Conservation (phyloP, 2,113 vertebrate genomes). For the Penelope pileata region DNA sequence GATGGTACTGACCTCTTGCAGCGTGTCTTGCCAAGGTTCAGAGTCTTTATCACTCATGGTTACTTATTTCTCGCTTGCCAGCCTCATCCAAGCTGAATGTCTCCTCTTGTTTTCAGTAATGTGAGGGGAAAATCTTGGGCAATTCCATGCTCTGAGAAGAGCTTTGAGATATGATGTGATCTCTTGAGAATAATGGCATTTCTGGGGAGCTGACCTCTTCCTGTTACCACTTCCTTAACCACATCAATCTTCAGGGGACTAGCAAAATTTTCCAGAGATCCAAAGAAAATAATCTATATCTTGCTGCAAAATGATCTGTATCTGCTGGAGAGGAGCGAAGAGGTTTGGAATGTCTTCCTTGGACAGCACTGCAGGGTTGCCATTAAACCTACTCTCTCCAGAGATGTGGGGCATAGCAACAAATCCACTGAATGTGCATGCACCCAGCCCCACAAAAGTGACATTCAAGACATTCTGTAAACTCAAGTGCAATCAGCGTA, state of each 20-base stretch:
- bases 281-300: neutral
- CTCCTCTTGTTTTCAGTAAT: neutral
- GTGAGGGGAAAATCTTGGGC: neutral
- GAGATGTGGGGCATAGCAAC: neutral
- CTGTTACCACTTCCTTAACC: accelerated
- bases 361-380: neutral
- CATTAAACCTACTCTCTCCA: accelerated
- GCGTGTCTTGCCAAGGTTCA: neutral
- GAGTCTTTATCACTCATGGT: neutral
- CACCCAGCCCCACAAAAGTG: neutral
- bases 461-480: neutral
- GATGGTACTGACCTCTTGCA: neutral
- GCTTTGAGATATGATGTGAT: neutral
- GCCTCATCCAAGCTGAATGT: neutral
- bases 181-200: neutral
- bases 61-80: neutral
- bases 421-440: neutral
- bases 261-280: neutral
- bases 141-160: neutral
- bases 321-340: neutral
- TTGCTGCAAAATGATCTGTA: too few relatives aligned
- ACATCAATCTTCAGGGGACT: neutral
- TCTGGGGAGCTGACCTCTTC: neutral
- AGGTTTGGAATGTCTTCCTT: neutral
- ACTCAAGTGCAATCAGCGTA: neutral